These are phyloP conservation scores for Paramisgurnus dabryanus DNA, from an alignment of 2,113 vertebrate genomes.

Conservation along the genomic window DNA sequence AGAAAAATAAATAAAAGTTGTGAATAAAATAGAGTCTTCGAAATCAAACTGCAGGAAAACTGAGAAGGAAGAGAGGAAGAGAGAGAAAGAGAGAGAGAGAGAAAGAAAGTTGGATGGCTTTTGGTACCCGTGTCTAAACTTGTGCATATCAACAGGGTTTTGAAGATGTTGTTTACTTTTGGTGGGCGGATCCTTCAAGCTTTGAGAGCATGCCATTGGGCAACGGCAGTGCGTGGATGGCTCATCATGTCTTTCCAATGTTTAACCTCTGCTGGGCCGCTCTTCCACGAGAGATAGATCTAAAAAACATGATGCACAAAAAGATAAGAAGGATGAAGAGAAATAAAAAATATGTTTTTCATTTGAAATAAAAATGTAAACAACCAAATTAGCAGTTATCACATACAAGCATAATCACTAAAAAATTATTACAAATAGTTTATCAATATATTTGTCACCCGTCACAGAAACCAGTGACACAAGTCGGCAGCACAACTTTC, in stretches of 20 bases:
- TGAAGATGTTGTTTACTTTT: slow-evolving; percentile 56
- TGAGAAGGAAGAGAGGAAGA: not conserved
- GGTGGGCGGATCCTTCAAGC: slow-evolving; percentile 79
- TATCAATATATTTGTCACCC: no score
- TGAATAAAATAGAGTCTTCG: slow-evolving; percentile 6
- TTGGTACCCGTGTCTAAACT: slow-evolving; percentile 83
- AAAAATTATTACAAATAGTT: no score
- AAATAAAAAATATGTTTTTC: not conserved
- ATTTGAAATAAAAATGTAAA: no score
- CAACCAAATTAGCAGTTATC: no score
- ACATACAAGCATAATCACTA: no score
- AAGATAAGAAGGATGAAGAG: slow-evolving; percentile 26
- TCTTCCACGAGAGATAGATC: slow-evolving; percentile 99
- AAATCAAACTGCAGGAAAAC: slow-evolving; percentile 14
- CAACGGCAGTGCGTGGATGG: slow-evolving; percentile 90
- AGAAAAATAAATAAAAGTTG: slow-evolving; percentile 18
- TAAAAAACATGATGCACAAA: slow-evolving; percentile 55
- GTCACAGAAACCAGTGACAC: no score
- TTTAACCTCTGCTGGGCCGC: slow-evolving; percentile 94
- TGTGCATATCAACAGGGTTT: slow-evolving; percentile 75
- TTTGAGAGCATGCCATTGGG: slow-evolving; percentile 98
- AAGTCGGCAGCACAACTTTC: no score
- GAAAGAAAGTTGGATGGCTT: slow-evolving; percentile 73
- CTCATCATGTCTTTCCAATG: slow-evolving; percentile 99
- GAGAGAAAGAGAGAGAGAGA: slow-evolving; percentile 53